These are phyloP conservation scores for Recurvirostra avosetta DNA, from an alignment of 2,113 vertebrate species.

Conservation along the genomic window DNA sequence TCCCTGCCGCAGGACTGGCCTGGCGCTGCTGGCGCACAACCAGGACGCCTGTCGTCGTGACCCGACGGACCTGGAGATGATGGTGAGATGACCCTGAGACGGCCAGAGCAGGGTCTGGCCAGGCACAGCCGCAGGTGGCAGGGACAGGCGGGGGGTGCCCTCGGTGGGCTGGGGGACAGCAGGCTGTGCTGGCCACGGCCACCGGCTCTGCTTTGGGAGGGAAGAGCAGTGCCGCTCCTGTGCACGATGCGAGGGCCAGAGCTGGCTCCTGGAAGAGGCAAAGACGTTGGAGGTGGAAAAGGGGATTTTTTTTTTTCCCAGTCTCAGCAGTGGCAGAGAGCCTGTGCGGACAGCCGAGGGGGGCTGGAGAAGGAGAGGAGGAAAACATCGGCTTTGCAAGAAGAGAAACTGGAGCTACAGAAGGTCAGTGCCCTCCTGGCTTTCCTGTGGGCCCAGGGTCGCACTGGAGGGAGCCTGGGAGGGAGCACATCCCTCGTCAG, in stretches of 20 bases:
- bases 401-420: constrained; percentile 67
- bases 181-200: neutral
- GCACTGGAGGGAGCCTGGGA: fast-evolving
- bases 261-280: constrained; percentile 33
- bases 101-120: neutral
- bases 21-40: neutral
- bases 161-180: neutral
- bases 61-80: constrained; percentile 12
- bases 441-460: neutral
- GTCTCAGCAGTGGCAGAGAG: constrained; percentile 9
- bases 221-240: neutral
- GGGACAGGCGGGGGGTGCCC: neutral
- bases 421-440: constrained; percentile 39
- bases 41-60: constrained; percentile 42
- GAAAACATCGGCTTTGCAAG: constrained; percentile 32
- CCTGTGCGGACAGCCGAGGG: neutral
- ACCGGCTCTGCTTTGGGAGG: neutral
- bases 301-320: constrained; percentile 45
- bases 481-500: neutral
- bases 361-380: constrained; percentile 59
- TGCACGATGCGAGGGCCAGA: neutral
- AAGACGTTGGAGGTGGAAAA: constrained; percentile 57
- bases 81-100: neutral
- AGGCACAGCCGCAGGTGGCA: neutral
- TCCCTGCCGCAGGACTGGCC: neutral